These are phyloP conservation scores for Cariama cristata DNA, from an alignment of 2,113 vertebrate genomes.

Conservation along the genomic window DNA sequence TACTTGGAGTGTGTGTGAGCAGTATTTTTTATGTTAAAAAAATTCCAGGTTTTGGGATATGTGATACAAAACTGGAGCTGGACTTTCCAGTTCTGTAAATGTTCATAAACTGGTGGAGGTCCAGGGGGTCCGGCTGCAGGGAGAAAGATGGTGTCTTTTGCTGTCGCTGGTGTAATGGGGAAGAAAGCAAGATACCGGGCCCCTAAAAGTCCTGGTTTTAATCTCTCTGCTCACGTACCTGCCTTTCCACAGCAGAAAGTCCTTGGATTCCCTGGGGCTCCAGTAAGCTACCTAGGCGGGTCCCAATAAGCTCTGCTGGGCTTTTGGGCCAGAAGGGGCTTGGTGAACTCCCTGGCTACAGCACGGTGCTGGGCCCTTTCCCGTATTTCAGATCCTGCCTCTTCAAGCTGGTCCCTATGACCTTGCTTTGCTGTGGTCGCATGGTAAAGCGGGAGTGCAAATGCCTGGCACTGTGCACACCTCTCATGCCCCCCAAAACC, in stretches of 20 bases:
- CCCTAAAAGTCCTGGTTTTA: neutral
- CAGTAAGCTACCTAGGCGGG: neutral
- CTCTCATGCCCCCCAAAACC: neutral
- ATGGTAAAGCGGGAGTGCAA: neutral
- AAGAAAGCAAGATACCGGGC: neutral
- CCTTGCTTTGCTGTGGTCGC: neutral
- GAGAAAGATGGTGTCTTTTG: neutral
- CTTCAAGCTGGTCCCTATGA: neutral
- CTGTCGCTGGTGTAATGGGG: neutral
- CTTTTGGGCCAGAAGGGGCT: neutral
- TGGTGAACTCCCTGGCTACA: neutral
- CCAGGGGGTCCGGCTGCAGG: fast-evolving
- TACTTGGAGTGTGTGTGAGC: neutral
- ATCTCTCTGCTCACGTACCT: neutral
- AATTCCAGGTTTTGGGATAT: neutral
- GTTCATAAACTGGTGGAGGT: neutral
- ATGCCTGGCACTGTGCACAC: neutral
- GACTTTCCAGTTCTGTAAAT: neutral
- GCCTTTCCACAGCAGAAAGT: neutral
- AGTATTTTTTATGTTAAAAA: neutral
- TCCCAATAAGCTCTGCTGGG: neutral
- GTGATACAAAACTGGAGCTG: neutral
- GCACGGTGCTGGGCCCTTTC: neutral
- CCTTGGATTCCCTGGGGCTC: neutral
- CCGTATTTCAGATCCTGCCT: fast-evolving